Conservation (phyloP, 2,797 vertebrate species). For the Premnoplex brunnescens region DNA sequence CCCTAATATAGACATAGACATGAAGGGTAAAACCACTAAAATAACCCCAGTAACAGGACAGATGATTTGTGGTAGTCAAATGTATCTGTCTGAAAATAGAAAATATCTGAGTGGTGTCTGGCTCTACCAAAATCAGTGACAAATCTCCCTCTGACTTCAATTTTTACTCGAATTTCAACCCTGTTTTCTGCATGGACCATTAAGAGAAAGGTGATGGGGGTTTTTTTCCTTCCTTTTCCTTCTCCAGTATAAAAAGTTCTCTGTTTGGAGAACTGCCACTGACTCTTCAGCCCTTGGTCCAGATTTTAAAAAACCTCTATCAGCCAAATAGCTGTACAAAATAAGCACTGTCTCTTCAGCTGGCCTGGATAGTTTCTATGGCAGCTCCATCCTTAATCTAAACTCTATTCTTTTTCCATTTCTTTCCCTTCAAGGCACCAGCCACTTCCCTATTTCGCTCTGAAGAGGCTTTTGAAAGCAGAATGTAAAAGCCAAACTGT, state of each 20-base stretch:
- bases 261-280: neutral
- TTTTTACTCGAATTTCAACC: neutral
- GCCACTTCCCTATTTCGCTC: neutral
- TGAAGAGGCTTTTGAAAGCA: constrained; percentile 36
- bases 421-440: constrained; percentile 22
- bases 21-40: neutral
- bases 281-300: neutral
- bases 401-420: neutral
- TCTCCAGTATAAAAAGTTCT: neutral
- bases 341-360: neutral
- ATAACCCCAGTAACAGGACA: neutral
- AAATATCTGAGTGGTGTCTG: neutral
- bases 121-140: neutral
- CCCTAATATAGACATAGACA: neutral
- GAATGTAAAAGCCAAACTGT: neutral
- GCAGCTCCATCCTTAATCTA: constrained; percentile 2
- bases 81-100: constrained; percentile 2
- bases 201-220: neutral
- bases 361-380: constrained; percentile 14
- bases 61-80: neutral
- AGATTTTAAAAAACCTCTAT: neutral
- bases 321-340: neutral
- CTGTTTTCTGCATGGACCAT: neutral
- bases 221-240: neutral
- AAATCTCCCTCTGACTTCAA: neutral